Base-by-base conservation (phyloP, 2,797 vertebrate species). In the Sebastes aleutianus region DNA sequence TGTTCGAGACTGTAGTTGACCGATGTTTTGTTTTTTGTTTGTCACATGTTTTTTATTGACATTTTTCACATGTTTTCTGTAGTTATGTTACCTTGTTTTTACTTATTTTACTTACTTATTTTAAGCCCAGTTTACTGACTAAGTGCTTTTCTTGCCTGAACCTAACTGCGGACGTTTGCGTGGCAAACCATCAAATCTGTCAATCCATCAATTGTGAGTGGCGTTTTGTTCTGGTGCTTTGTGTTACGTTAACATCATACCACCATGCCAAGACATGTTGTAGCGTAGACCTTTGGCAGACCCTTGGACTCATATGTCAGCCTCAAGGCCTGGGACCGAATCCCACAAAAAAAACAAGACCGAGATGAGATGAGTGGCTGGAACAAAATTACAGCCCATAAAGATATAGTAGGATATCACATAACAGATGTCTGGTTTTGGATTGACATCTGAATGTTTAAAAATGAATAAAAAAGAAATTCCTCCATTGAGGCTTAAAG, bases 351-450 rank as follows among this genome's bases (percentile, higher is more conserved):
- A 22, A 70, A 64, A 68, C 3, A 11, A 70, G 34, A 67, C 75
- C n/a, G 32, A 67, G 63, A 76, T 7, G 26, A 71, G 75, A 82
- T 71, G 73, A 79, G 66, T 27, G 79, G 79, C 61, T 79, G 69
- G 73, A 79, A 73, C 20, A 70, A 75, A 89, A 87, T 74, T 76
- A 66, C 64, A 85, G 53, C 50, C 59, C 74, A 74, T 79, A 70
- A 72, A 85, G 39, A 88, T 76, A 76, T 29, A 62, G 47, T 70
- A 76, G 26, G 70, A 75, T 88, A 80, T 90, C 39, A 20, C 47
- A 70, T 79, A 87, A 65, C 76, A 75, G 50, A 74, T 58, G 78
- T 80, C 79, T 83, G 88, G 82, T 87, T 91, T 88, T 88, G 82
- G 79, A 80, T 61, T 80, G 77, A 89, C 70, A 43, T 90, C 58